Base-by-base conservation (phyloP, 35 echinoderm and acorn worm species). In the Apostichopus parvimensis region DNA sequence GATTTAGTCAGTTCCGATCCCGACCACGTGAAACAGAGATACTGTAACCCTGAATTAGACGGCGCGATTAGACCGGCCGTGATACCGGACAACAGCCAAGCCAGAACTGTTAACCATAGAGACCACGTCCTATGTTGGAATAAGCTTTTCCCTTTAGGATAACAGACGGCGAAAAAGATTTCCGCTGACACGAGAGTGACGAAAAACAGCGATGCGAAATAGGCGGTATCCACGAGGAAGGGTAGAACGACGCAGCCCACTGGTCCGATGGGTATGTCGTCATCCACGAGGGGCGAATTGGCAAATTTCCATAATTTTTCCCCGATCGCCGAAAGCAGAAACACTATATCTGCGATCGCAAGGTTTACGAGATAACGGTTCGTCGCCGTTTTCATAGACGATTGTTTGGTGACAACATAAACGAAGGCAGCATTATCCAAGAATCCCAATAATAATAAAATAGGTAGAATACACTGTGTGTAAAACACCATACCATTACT, bases 291-390 rank as follows among this genome's bases (percentile, higher is more conserved):
- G 11, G 92, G 92, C 4, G 92, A 93, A 18, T 85, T 58, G 1
- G 57, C 58, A 66, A 85, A 93, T 60, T 84, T 60, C 79, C 89
- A 85, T 9, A 96, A 14, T 79, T 96, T 96, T 53, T 96, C 95
- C 9, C 90, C 92, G 1, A 96, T 93, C 6, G 93, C 87, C 5
- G 70, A 76, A 18, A 90, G 68, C 15, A 96, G 91, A 89, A 96
- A 96, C 0, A 94, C 10, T 9, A 94, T 94, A 68, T 96, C 95
- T 4, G 95, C 84, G n/a, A 96, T 70, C 11, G 93, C 90, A 5
- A 96, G 91, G 78, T 96, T 94, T 11, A 96, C 93, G 8, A 96
- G 76, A 71, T 94, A 96, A 8, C 90, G 20, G 53, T 96, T 96
- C 9, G 93, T 92, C 5, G 91, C 93, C 7, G 95, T 96, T 56